A percentile compares a stretch with the other conserved stretches of the same genome.
Conservation (phyloP, 2,888 invertebrate genomes). For the Hofmannophila pseudospretella region DNA sequence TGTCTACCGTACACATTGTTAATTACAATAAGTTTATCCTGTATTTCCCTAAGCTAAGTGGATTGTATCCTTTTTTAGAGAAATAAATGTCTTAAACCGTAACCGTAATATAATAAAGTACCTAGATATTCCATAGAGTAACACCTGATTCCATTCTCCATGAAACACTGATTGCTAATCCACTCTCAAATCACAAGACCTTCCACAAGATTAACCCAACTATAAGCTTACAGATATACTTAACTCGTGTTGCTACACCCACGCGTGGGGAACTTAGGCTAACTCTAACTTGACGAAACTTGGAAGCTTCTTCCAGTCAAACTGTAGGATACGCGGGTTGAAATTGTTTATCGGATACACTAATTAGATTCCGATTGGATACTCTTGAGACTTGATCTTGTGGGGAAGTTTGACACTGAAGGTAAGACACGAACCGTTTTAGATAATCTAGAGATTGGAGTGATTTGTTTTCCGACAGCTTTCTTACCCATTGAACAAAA, state of each 20-base stretch:
- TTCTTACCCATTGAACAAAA: no score
- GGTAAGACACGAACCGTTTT: no score
- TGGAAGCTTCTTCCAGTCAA: conserved; percentile 5
- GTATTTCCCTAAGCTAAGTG: no score
- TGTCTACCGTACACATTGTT: no score
- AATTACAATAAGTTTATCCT: no score
- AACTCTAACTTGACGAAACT: not conserved
- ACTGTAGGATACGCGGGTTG: not conserved
- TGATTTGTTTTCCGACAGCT: no score
- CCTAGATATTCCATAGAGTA: no score
- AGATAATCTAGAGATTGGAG: no score
- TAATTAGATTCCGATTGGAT: conserved; percentile 10
- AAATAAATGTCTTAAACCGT: no score
- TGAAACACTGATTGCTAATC: no score
- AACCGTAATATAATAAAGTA: conserved; percentile 26
- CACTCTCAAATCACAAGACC: not conserved
- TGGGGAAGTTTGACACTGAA: conserved; percentile 4
- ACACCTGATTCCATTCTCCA: no score
- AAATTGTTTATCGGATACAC: conserved; percentile 4
- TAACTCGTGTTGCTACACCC: not conserved
- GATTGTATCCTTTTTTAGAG: no score
- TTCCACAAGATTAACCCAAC: not conserved
- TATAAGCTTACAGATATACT: not conserved
- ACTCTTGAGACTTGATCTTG: conserved; percentile 3
- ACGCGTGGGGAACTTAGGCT: not conserved